Evolutionary conservation across 1,140 invertebrate genomes (phyloP).

Genomic region (Heliconius hewitsoni): DNA sequence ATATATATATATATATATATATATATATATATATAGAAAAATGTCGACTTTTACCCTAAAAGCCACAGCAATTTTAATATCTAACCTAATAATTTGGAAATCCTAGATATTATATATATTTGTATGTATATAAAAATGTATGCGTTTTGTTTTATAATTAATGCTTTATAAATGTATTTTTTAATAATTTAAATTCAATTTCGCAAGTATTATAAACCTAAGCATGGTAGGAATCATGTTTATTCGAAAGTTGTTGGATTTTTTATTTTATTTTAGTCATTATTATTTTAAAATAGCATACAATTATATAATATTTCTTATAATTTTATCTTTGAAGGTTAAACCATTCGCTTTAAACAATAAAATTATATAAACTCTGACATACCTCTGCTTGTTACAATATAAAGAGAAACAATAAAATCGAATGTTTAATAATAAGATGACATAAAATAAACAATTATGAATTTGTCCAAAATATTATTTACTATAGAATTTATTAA

Average conservation of each 20-base stretch:
- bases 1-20: no score
- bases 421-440: neutral
- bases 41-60: neutral
- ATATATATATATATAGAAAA: no score
- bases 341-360: slow-evolving; percentile 1
- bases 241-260: neutral
- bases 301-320: neutral
- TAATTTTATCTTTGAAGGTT: neutral
- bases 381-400: neutral
- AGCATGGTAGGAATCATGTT: neutral
- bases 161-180: no score
- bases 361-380: slow-evolving; percentile 2
- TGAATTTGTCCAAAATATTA: neutral
- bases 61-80: neutral
- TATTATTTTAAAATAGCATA: neutral
- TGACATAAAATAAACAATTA: neutral
- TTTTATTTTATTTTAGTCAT: neutral
- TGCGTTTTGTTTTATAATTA: neutral
- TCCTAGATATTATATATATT: neutral
- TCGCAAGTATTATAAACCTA: neutral
- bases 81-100: slow-evolving; percentile 1
- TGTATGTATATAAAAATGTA: no score
- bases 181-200: neutral
- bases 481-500: neutral
- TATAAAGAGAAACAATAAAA: neutral